phyloP scores from a whole-genome alignment of 30 jellyfish, hydroid and myxozoan genomes.

The Aurelia aurita complex sp. Pacific region DNA sequence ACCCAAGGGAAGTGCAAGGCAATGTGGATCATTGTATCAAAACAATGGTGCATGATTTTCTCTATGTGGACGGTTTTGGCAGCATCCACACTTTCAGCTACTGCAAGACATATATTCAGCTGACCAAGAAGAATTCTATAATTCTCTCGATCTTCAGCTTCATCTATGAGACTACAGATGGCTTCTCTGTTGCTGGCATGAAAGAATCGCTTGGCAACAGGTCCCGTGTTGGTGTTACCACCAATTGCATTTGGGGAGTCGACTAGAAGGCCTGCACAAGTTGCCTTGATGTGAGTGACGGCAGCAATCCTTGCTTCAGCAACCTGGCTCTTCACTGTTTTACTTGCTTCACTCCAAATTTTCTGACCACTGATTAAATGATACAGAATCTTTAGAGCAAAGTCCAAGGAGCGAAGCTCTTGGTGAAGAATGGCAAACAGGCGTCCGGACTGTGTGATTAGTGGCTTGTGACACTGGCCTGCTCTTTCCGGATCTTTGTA shows the following conservation, averaged over 20 bases:
- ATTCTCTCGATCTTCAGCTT: too few relatives aligned
- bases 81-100: background rate
- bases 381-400: too few relatives aligned
- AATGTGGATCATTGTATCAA: too few relatives aligned
- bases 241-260: background rate
- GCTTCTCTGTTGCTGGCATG: background rate
- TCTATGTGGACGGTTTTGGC: background rate
- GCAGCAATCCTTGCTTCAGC: too few relatives aligned
- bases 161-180: too few relatives aligned
- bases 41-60: background rate
- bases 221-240: background rate
- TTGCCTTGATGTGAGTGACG: background rate
- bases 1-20: constrained; percentile 3
- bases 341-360: too few relatives aligned
- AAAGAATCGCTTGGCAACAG: background rate
- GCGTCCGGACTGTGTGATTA: background rate
- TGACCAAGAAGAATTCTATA: too few relatives aligned
- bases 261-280: background rate
- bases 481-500: background rate
- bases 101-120: too few relatives aligned
- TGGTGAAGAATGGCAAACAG: background rate
- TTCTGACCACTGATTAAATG: too few relatives aligned
- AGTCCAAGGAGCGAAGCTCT: background rate
- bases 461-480: constrained; percentile 2
- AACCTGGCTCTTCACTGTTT: too few relatives aligned